Percentiles rank a stretch among this genome's conserved stretches.
These are phyloP conservation scores for Zalophus californianus DNA, from an alignment of 2,797 vertebrate genomes.

Conservation along the genomic window DNA sequence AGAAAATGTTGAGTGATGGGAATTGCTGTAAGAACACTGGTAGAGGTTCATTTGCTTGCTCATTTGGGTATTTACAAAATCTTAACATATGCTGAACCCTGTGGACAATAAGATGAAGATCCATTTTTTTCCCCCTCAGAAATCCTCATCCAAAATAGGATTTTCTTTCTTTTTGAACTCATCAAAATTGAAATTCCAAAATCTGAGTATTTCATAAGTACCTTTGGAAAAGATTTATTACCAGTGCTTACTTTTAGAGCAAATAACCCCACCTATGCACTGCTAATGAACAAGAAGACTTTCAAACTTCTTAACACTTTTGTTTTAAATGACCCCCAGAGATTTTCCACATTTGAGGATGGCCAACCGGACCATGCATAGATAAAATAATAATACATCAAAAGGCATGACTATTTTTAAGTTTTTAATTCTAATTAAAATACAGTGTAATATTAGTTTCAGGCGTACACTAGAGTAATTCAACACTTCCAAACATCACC, in stretches of 20 bases:
- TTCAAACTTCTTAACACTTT: not conserved
- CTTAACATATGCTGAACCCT: not conserved
- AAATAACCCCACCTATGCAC: not conserved
- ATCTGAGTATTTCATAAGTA: not conserved
- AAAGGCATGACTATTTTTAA: not conserved
- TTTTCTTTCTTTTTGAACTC: not conserved
- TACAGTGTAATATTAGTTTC: not conserved
- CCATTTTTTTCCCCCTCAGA: not conserved
- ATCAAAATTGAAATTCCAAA: slow-evolving; percentile 8
- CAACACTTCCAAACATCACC: not conserved
- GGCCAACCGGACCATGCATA: not conserved
- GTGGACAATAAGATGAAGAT: not conserved
- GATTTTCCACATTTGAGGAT: not conserved
- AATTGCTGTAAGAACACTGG: not conserved
- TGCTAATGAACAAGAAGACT: not conserved
- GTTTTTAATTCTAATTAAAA: not conserved
- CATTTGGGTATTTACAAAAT: not conserved
- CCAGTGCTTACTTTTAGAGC: not conserved
- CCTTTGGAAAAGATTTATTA: not conserved
- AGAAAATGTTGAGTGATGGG: not conserved
- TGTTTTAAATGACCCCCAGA: not conserved
- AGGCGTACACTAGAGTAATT: not conserved
- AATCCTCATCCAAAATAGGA: not conserved
- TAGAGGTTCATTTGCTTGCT: not conserved
- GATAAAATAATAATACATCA: slow-evolving; percentile 3